A percentile compares a stretch with the other conserved stretches of the same genome.
Evolutionary conservation across 92 coral and sea anemone species (phyloP).

Genomic region (Chrysogorgia sp.): DNA sequence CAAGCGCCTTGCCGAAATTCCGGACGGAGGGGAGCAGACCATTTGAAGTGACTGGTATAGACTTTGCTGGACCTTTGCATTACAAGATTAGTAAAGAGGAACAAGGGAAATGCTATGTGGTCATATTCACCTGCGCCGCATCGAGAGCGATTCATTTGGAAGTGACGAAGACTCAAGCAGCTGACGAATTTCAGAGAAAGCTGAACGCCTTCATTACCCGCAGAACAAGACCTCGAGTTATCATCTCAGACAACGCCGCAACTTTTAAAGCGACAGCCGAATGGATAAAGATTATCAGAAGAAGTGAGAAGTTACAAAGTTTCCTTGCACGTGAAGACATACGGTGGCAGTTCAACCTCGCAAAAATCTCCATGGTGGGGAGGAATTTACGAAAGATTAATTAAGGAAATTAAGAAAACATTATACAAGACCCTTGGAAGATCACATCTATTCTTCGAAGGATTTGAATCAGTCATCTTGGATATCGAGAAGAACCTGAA

Average conservation of each 20-base stretch:
- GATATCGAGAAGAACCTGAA: slow-evolving; percentile 52
- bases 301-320: slow-evolving; percentile 47
- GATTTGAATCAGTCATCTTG: slow-evolving; percentile 51
- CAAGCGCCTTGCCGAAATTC: slow-evolving; percentile 35
- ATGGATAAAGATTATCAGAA: slow-evolving; percentile 44
- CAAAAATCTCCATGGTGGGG: slow-evolving; percentile 63
- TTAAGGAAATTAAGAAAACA: slow-evolving; percentile 45
- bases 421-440: slow-evolving; percentile 51
- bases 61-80: slow-evolving; percentile 64
- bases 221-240: slow-evolving; percentile 38
- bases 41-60: slow-evolving; percentile 60
- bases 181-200: too few relatives aligned
- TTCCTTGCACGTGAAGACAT: slow-evolving; percentile 47
- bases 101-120: slow-evolving; percentile 58
- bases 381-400: slow-evolving; percentile 52
- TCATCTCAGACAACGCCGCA: slow-evolving; percentile 40
- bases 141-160: slow-evolving; percentile 60
- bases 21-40: slow-evolving; percentile 51
- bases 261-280: slow-evolving; percentile 48
- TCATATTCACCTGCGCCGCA: slow-evolving; percentile 56
- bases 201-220: slow-evolving; percentile 41
- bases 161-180: slow-evolving; percentile 70
- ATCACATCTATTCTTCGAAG: slow-evolving; percentile 40
- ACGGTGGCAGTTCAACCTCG: slow-evolving; percentile 58
- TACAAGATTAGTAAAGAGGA: slow-evolving; percentile 65